These are phyloP conservation scores for Chamaedrilus cognettii DNA, from an alignment of 2,888 invertebrate genomes.

Conservation along the genomic window DNA sequence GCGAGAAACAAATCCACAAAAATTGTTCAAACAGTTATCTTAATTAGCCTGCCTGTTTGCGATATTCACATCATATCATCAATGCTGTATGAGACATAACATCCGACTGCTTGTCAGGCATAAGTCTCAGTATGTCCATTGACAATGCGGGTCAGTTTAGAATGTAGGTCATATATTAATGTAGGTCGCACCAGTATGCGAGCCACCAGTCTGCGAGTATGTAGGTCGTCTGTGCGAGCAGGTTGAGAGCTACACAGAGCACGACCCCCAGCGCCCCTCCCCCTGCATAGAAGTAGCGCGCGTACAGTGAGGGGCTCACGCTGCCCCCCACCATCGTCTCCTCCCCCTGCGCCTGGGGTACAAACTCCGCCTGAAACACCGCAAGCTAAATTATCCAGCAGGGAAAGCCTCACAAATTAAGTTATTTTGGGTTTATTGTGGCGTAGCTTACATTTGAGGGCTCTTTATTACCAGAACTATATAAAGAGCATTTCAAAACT, in stretches of 20 bases:
- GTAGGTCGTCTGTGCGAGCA: slow-evolving; percentile 72
- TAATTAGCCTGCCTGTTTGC: too few relatives aligned
- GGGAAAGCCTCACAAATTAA: too few relatives aligned
- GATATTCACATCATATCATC: too few relatives aligned
- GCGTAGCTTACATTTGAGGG: background rate
- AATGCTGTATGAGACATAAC: too few relatives aligned
- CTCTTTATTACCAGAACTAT: background rate
- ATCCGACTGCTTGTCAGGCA: too few relatives aligned
- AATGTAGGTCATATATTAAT: too few relatives aligned
- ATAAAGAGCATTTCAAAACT: background rate
- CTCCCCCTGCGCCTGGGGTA: slow-evolving; percentile 39
- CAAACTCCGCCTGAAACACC: slow-evolving; percentile 29
- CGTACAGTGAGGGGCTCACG: slow-evolving; percentile 67
- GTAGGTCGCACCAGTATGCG: slow-evolving; percentile 69
- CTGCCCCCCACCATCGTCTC: slow-evolving; percentile 62
- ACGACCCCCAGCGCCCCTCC: slow-evolving; percentile 65
- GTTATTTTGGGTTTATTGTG: too few relatives aligned
- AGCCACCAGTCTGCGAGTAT: slow-evolving; percentile 79
- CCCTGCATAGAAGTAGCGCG: slow-evolving; percentile 73
- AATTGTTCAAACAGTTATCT: too few relatives aligned
- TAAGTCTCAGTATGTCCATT: too few relatives aligned
- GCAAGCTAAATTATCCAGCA: too few relatives aligned
- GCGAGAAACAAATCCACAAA: too few relatives aligned
- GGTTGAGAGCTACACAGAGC: slow-evolving; percentile 64
- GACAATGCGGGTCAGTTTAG: too few relatives aligned